Base-by-base conservation (phyloP, 2,888 invertebrate species). In the Bedellia somnulentella region DNA sequence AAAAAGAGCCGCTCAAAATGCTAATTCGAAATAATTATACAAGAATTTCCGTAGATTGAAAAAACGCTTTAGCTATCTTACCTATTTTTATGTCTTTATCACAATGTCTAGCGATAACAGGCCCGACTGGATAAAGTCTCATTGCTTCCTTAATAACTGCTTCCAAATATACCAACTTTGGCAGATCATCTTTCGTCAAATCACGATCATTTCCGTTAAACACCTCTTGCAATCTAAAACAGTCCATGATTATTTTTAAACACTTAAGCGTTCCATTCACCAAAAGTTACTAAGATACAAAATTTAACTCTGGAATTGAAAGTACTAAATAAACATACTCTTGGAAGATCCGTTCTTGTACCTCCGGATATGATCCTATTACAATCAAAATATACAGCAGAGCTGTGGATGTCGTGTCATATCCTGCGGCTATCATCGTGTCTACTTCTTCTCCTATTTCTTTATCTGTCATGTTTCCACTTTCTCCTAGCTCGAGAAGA, bases 391-490 rank as follows among this genome's bases (percentile, higher is more conserved):
- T 36, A 35, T 46, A 55, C 25, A 49, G 38, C 12, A 57, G 38
- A 1, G 43, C 44, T 2, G 44, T 39, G 1, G 59, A 45, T 8
- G 58, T 46, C 0, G 61, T 62, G 24, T 63, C 49, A 38, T 57
- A 53, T 37, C 71, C 73, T 15, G 70, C 78, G 11, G 68, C 50
- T 41, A 79, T 64, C 36, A 79, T 67, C 0, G 78, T 76, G 37
- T 73, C 64, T 1, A 79, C 70, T 45, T 79, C 73, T 36, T 79
- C 68, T 30, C 61, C 48, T 1, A 80, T 44, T 32, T 79, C 68
- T 26, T 59, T 41, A 34, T 76, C 62, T 1, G 68, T 62, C 2
- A 76, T 51, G 1, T 39, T 46, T 2, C 45, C 47, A 5, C 59
- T 59, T 15, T 53, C 49, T 11, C 57, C 47, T 8, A 67, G 43